Base-by-base conservation (phyloP, 2,888 invertebrate genomes). In the Drosophila subquinaria region DNA sequence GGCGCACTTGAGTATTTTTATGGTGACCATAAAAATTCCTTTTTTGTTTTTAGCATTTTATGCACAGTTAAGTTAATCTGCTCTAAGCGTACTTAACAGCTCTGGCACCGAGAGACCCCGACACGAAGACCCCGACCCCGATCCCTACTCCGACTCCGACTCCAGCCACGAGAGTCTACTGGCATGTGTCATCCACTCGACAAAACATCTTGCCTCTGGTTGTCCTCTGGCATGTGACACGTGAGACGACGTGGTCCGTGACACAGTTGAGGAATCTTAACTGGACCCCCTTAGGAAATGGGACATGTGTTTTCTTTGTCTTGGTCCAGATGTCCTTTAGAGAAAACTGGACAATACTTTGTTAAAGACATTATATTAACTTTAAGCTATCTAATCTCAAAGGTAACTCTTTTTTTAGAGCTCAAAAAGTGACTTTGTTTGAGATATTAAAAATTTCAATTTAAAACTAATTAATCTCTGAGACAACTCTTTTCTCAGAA, bases 31-130 rank as follows among this genome's bases (percentile, higher is more conserved):
- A 75, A 73, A 77, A 85, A 85, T 88, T 88, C 79, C 71, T 68
- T 81, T 75, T 63, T 70, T 60, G 72, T 74, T 82, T 79, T 76
- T 66, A 70, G 84, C 81, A 88, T 82, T 85, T 88, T 88, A 82
- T 88, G 88, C 88, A 82, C 82, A 85, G 84, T 85, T 85, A 85
- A 85, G 88, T 85, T 88, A 84, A 84, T 88, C 84, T 85, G 79
- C 88, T 76, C 84, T 88, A 76, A 85, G 82, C 81, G 85, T 76
- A 82, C 81, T 84, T 82, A 88, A 81, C 82, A 85, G 69, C 68
- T 57, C 69, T 53, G 69, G 61, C 69, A 59, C 55, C 69, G 63
- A 70, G 40, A 62, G 45, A 45, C 67, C 45, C 30, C 53, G 60
- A 71, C 43, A 9, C 51, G 40, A 59, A 74, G 40, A 62, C 42